Base-by-base conservation (phyloP, 2,113 vertebrate genomes). In the Zosterops pallidus region DNA sequence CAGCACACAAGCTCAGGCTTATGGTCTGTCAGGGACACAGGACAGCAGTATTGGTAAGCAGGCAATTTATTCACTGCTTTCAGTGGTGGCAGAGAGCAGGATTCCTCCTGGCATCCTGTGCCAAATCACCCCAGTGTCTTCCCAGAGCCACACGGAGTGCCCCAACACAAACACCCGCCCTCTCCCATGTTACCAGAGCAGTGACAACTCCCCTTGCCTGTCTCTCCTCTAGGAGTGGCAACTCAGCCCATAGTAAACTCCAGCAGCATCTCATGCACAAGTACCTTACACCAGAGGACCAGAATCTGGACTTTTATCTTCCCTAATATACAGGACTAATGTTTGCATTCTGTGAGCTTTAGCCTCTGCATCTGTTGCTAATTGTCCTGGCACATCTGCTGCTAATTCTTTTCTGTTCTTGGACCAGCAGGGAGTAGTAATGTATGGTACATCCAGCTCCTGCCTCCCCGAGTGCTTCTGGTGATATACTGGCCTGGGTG, bases 311-410 rank as follows among this genome's bases (percentile, higher is more conserved):
- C 83, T 91, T 95, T 95, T 97, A 86, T 96, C 63, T 95, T 91
- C 79, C 25, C 62, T 91, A 70, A 94, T 91, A 83, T 69, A 90
- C 68, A 62, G 60, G 80, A 92, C 75, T 96, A 90, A 94, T 60
- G 75, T 83, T 83, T 87, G 89, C 60, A 69, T 93, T 95, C 95
- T 94, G 85, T 94, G 94, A 85, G 91, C 93, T 96, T 97, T 92
- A 92, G 94, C 95, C 93, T 95, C 95, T 75, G 90, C 94, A 96
- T 96, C 94, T 97, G 96, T 95, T 95, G 91, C 79, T 96, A 97
- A 97, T 97, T 94, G 94, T 88, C 90, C 89, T 94, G 77, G 86
- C 90, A 97, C 96, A 97, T 97, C 96, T 97, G 96, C 91, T 97
- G 91, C 94, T 94, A 94, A 97, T 96, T 97, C 82, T 83, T 83